phyloP scores from a whole-genome alignment of 2,888 invertebrate species.

The Polyploca ridens region DNA sequence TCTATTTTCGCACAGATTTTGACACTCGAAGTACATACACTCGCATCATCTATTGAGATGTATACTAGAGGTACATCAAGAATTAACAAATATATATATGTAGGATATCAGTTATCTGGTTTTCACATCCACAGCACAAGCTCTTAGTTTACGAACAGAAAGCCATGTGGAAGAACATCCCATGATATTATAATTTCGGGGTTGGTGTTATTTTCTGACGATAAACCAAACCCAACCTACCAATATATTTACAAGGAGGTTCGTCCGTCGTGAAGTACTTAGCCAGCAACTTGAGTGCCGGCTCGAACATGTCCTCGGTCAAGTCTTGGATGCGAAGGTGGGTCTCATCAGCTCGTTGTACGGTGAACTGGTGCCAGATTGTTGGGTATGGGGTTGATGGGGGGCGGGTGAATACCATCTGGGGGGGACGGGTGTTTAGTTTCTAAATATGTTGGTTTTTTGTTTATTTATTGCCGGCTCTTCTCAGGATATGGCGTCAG shows the following conservation, averaged over 20 bases:
- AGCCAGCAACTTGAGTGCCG: slow-evolving; percentile 65
- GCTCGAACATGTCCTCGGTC: slow-evolving; percentile 68
- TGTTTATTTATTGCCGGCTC: too few species aligned
- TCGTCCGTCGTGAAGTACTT: slow-evolving; percentile 79
- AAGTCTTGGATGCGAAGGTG: slow-evolving; percentile 76
- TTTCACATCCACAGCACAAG: too few species aligned
- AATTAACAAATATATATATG: too few species aligned
- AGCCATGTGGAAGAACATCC: too few species aligned
- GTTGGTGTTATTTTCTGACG: neutral
- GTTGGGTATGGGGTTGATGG: slow-evolving; percentile 61
- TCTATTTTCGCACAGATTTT: too few species aligned
- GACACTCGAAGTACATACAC: too few species aligned
- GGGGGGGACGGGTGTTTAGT: neutral
- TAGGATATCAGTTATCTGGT: too few species aligned
- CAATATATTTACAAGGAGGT: slow-evolving; percentile 79
- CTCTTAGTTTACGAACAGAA: too few species aligned
- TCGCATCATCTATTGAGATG: too few species aligned
- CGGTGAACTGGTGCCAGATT: slow-evolving; percentile 71
- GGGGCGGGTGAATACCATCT: slow-evolving; percentile 77
- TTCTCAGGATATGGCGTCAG: too few species aligned
- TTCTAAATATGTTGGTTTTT: neutral
- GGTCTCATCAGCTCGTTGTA: slow-evolving; percentile 42
- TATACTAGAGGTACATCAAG: too few species aligned
- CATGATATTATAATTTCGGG: neutral
- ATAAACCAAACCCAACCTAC: slow-evolving; percentile 39